Evolutionary conservation across 2,888 invertebrate genomes (phyloP), one percentile per base, ranked within the genome.

Genomic region (Acrobeloides nanus): DNA sequence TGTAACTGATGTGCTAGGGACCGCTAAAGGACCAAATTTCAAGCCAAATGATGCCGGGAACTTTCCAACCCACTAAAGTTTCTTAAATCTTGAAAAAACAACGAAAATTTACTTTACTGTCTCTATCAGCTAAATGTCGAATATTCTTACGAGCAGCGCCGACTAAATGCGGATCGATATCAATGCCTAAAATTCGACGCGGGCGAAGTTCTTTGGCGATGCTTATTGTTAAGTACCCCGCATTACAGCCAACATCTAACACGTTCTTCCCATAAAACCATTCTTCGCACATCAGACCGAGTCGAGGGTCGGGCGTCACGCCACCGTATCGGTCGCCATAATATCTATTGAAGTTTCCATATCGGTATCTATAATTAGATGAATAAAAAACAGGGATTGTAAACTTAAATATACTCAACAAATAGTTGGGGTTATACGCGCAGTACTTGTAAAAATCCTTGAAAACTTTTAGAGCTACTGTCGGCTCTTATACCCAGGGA

Each of bases 181-280:
- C 95, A 61, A 95, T 84, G 50, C 95, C 97, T 51, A 68, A 55
- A 47, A 95, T 84, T 57, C 85, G 84, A 54, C 82, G 82, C 3
- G 93, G 90, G 29, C 82, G 81, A 62, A 87, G 83, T 65, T 88
- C 85, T 55, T 86, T 81, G 0, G 89, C 95, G 39, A 97, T 81
- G 0, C 86, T 83, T 31, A 93, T 81, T 8, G 95, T 89, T 61
- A 97, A 82, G 74, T 89, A 88, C 1, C 97, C 97, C 53, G 89
- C 86, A 77, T 97, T 97, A 76, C 95, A 97, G 17, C 97, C 97
- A 71, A 97, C 86, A 74, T 97, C 97, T 57, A 97, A 79, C 34
- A 95, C 84, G 76, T 89, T 87, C 76, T 88, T 90, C 58, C 31
- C 49, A 8, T 34, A 10, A 41, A 56, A 56, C 55, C 64, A 50